Evolutionary conservation across 2,888 invertebrate species (phyloP), one percentile per base, ranked within the genome.

Genomic region (Epirrhoe alternata): DNA sequence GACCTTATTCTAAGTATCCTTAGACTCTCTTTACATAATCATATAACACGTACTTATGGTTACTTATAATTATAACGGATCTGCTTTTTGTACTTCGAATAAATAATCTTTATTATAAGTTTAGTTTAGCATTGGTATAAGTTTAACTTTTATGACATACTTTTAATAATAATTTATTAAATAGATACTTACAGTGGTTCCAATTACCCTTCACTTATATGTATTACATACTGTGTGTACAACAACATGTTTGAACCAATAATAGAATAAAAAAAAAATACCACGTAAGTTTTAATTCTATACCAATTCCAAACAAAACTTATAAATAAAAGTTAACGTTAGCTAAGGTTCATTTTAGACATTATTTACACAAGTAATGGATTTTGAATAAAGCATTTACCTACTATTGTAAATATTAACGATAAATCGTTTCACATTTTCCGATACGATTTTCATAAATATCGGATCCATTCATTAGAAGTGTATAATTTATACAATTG

Each of bases 311-410:
- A 57, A 47, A 10, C 57, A 10, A 33, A 31, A 47, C 14, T 45
- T 45, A 45, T 12, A 50, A 10, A 50, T 5, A 50, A 24, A 30
- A 8, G 17, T 24, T 30, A 51, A 30, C 42, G 38, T 55, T 55
- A 8, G 17, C 50, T 30, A 51, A 30, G 54, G 38, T 55, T 55
- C 42, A 55, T 55, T 51, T 51, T 51, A 51, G 51, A 51, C 51
- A 55, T 38, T 17, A 55, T 55, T 16, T 59, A 63, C 42, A 45
- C 42, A 45, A 51, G 49, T 60, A 62, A 66, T 60, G 52, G 53
- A 61, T 61, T 57, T 59, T 55, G 47, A 50, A 42, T 61, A 56
- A 47, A 50, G 53, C 47, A 65, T 68, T 47, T 64, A 64, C 31
- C 30, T 54, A 59, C 31, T 60, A 54, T 16, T 59, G 59, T 54